phyloP scores from a whole-genome alignment of 2,113 vertebrate genomes.

The Seriola dumerili region DNA sequence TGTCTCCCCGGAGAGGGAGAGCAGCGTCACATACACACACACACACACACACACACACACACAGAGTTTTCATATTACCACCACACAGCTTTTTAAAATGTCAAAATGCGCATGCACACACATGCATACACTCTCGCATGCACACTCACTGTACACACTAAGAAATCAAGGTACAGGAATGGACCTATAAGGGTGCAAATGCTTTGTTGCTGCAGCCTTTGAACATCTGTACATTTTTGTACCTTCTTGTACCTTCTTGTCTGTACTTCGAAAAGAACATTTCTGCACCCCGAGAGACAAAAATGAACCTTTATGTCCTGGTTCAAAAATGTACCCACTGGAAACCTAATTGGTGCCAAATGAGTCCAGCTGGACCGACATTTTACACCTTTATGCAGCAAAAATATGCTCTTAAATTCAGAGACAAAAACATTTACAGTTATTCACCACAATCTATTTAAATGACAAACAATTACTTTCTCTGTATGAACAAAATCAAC shows the following conservation, averaged over 20 bases:
- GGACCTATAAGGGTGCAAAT: not conserved
- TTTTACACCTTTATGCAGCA: no score
- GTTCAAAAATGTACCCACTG: not conserved
- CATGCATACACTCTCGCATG: constrained; percentile 2
- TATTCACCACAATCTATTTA: no score
- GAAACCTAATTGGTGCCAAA: no score
- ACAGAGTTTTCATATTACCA: not conserved
- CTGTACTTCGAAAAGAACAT: not conserved
- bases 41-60: constrained; percentile 31
- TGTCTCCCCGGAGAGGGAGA: constrained; percentile 71
- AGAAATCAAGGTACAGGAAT: not conserved
- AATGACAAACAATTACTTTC: no score
- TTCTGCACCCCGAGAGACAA: not conserved
- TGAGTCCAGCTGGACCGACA: no score
- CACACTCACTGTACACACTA: constrained; percentile 1
- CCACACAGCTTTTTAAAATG: constrained; percentile 66
- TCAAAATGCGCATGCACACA: constrained; percentile 50
- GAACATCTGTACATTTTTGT: no score
- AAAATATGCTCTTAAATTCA: no score
- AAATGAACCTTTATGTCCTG: no score
- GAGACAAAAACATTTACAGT: no score
- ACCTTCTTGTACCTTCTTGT: not conserved
- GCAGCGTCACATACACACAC: constrained; percentile 28
- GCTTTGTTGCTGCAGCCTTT: not conserved
- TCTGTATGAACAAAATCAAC: no score